Percentiles rank a stretch among this genome's conserved stretches.
These are phyloP conservation scores for Brachyistius frenatus DNA, from an alignment of 2,113 vertebrate genomes.

Conservation along the genomic window DNA sequence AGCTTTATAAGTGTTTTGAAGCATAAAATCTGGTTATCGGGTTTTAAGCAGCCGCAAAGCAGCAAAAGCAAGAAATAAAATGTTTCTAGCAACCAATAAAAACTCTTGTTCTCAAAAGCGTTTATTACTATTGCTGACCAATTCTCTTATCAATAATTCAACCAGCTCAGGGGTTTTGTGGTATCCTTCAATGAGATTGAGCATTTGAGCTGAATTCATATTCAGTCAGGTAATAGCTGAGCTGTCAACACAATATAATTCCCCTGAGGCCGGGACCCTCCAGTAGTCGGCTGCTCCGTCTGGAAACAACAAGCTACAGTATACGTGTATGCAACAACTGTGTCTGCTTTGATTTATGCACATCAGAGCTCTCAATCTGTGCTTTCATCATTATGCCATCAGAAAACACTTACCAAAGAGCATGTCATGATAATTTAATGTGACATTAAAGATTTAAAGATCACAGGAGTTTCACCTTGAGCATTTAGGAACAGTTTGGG, in stretches of 20 bases:
- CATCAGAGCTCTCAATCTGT: conserved; percentile 18
- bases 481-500: conserved; percentile 5
- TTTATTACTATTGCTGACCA: conserved; percentile 29
- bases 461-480: conserved; percentile 8
- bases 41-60: conserved; percentile 33
- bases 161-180: conserved; percentile 53
- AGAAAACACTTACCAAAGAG: conserved; percentile 19
- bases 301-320: conserved; percentile 47
- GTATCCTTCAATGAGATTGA: conserved; percentile 64
- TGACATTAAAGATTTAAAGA: conserved; percentile 16
- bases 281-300: conserved; percentile 47
- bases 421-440: conserved; percentile 30
- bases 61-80: conserved; percentile 22
- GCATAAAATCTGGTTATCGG: conserved; percentile 1
- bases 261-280: conserved; percentile 55
- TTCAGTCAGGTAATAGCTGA: conserved; percentile 56
- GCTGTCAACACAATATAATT: conserved; percentile 63
- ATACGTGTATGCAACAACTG: conserved; percentile 5
- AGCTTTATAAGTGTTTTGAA: background rate
- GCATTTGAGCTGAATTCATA: conserved; percentile 63
- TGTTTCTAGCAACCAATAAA: conserved; percentile 15
- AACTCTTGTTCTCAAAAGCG: conserved; percentile 16
- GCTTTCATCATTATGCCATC: conserved; percentile 20
- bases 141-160: conserved; percentile 62
- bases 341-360: conserved; percentile 43